Conservation (phyloP, 2,113 vertebrate genomes). For the Calidris pygmaea region DNA sequence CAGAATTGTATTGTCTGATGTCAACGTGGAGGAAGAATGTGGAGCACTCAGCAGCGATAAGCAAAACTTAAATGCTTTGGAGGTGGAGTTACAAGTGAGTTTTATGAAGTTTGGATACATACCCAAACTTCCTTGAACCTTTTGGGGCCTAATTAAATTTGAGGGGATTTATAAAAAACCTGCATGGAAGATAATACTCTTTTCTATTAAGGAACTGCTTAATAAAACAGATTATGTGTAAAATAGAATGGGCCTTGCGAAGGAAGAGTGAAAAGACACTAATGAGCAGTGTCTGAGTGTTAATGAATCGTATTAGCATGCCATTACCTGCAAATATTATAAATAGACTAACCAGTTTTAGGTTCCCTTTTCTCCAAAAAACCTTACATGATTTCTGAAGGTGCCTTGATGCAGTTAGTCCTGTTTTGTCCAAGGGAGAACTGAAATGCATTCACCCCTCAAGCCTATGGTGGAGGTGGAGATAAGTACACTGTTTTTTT, state of each 20-base stretch:
- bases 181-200: constrained; percentile 13
- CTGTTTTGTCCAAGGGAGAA: neutral
- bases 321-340: constrained; percentile 43
- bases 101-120: neutral
- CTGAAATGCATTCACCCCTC: neutral
- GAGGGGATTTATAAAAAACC: constrained; percentile 15
- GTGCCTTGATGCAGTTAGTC: neutral
- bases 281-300: constrained; percentile 45
- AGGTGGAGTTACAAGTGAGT: neutral
- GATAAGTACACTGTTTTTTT: neutral
- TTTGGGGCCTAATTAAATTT: constrained; percentile 52
- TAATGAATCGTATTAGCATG: constrained; percentile 64
- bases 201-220: constrained; percentile 25
- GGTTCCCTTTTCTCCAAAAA: neutral
- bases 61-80: neutral
- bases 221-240: constrained; percentile 57
- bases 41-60: neutral
- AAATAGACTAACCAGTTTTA: neutral
- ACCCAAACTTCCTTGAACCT: constrained; percentile 15
- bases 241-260: constrained; percentile 16
- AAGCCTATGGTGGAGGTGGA: neutral
- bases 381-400: neutral
- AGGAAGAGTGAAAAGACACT: constrained; percentile 47
- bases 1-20: neutral
- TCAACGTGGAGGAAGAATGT: neutral